Evolutionary conservation across 2,113 vertebrate species (phyloP).

Genomic region (Acrocephalus arundinaceus): DNA sequence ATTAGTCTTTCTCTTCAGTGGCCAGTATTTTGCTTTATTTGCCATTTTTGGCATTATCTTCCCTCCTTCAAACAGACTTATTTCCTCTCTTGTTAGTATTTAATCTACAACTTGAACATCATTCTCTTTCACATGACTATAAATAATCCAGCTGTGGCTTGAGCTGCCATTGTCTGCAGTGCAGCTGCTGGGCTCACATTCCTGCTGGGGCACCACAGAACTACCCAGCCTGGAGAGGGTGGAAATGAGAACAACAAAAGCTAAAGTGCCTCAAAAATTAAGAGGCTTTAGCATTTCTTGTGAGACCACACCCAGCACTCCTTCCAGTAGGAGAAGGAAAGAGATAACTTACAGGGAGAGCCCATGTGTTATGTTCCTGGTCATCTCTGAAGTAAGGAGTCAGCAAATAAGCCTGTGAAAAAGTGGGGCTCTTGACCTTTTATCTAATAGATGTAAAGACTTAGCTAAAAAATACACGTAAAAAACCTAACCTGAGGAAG

Average conservation of each 20-base stretch:
- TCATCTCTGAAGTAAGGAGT: neutral
- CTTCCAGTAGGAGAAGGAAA: neutral
- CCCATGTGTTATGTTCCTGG: neutral
- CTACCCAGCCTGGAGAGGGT: neutral
- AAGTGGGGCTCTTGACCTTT: neutral
- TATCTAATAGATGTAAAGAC: neutral
- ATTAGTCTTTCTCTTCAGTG: neutral
- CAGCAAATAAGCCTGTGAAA: neutral
- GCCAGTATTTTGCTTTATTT: neutral
- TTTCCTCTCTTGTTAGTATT: neutral
- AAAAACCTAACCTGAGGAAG: neutral
- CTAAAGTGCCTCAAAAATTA: neutral
- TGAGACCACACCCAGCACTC: neutral
- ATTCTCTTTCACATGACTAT: rapidly evolving
- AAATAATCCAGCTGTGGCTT: neutral
- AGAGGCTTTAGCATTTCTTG: neutral
- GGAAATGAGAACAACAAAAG: neutral
- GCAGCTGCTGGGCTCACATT: neutral
- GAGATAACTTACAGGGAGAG: rapidly evolving
- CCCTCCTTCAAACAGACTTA: neutral
- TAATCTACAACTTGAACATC: neutral
- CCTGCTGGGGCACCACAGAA: neutral
- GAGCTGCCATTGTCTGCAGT: neutral
- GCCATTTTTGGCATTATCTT: neutral
- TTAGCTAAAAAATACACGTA: neutral